phyloP scores from a whole-genome alignment of 2,888 invertebrate genomes.

The Microplitis deprimator region DNA sequence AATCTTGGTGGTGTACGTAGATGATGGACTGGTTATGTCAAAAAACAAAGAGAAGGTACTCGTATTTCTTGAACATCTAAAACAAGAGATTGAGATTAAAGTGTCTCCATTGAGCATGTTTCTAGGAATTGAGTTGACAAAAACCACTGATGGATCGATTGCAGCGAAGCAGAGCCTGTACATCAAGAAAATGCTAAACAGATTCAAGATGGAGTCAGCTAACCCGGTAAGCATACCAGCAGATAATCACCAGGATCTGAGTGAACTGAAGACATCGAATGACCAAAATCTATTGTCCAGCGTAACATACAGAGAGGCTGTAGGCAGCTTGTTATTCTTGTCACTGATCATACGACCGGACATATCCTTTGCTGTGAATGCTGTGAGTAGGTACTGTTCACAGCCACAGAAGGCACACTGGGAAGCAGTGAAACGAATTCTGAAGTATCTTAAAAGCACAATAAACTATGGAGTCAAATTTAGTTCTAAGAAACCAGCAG shows the following conservation, averaged over 20 bases:
- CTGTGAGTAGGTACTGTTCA: constrained; percentile 36
- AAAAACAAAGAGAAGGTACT: constrained; percentile 15
- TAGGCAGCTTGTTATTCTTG: constrained; percentile 45
- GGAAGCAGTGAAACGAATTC: not conserved
- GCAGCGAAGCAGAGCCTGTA: constrained; percentile 43
- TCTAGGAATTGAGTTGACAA: constrained; percentile 43
- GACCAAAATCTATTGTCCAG: not conserved
- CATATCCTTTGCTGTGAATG: constrained; percentile 41
- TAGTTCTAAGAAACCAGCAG: not conserved
- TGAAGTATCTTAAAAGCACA: constrained; percentile 24
- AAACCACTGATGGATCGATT: constrained; percentile 38
- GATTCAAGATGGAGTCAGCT: constrained; percentile 43
- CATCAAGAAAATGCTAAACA: constrained; percentile 35
- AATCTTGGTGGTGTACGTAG: constrained; percentile 44
- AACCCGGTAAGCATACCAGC: constrained; percentile 41
- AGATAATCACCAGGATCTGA: constrained; percentile 45
- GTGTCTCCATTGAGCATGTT: constrained; percentile 31
- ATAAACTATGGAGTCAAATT: constrained; percentile 12
- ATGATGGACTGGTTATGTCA: constrained; percentile 46
- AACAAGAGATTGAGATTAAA: constrained; percentile 30
- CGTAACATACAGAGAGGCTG: constrained; percentile 46
- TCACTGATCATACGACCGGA: constrained; percentile 45
- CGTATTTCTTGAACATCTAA: constrained; percentile 30
- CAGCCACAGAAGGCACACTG: constrained; percentile 43
- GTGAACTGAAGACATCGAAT: not conserved